Evolutionary conservation across 2,113 vertebrate species (phyloP).

Genomic region (Pimephales promelas): DNA sequence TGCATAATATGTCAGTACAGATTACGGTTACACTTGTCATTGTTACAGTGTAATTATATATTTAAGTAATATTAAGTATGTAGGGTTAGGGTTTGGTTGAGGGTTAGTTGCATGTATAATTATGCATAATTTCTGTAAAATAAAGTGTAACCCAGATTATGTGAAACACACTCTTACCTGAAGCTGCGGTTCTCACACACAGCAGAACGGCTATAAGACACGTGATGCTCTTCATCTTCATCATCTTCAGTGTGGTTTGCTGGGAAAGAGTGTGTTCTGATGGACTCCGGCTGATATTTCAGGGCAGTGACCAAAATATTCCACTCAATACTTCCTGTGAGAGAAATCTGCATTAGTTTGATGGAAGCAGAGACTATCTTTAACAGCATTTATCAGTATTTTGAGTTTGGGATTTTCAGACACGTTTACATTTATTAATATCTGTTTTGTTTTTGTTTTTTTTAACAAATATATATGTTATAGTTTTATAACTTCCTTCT

Average conservation of each 20-base stretch:
- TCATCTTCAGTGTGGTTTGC: not conserved
- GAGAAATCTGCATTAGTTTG: not conserved
- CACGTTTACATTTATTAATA: not conserved
- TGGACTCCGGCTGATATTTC: not conserved
- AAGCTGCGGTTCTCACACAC: constrained; percentile 59
- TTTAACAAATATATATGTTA: no score
- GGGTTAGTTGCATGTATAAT: no score
- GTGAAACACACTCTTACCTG: constrained; percentile 63
- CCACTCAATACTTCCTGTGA: constrained; percentile 56
- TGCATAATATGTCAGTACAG: no score
- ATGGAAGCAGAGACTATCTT: not conserved
- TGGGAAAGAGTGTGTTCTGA: constrained; percentile 39
- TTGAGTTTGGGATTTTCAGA: not conserved
- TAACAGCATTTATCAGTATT: not conserved
- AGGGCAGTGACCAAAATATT: constrained; percentile 53
- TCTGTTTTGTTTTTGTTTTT: not conserved
- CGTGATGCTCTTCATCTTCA: constrained; percentile 65
- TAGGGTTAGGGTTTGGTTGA: no score
- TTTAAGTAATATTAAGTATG: no score
- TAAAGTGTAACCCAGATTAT: not conserved
- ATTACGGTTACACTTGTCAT: no score
- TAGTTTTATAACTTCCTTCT: not conserved
- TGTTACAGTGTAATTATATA: no score
- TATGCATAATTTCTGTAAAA: no score
- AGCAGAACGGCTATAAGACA: constrained; percentile 56